A percentile compares a stretch with the other conserved stretches of the same genome.
These are phyloP conservation scores for Apis laboriosa DNA, from an alignment of 1,140 invertebrate genomes.

Conservation along the genomic window DNA sequence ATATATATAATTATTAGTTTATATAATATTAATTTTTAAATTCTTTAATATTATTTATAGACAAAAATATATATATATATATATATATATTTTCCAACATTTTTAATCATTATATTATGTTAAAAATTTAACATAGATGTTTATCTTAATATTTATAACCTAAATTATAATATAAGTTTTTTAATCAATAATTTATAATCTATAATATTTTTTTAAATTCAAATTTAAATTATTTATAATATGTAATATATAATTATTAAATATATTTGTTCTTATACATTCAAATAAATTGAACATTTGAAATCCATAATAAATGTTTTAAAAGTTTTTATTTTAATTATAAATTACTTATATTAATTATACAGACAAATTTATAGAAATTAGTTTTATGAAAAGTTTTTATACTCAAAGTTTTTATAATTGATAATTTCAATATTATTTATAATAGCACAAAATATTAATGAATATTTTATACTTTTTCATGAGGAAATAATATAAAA, in stretches of 20 bases:
- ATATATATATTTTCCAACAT: no score
- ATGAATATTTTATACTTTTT: background rate
- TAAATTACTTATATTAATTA: background rate
- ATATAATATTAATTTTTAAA: no score
- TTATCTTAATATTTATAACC: no score
- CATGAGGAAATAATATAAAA: background rate
- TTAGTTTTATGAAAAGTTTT: background rate
- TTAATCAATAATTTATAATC: background rate
- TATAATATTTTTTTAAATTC: background rate
- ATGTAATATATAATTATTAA: background rate
- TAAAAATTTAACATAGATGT: no score
- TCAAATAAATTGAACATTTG: background rate
- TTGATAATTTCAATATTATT: background rate
- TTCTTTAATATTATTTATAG: no score
- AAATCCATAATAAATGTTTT: background rate
- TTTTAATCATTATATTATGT: no score
- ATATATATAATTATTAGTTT: no score
- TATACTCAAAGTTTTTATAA: background rate
- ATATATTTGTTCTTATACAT: no score
- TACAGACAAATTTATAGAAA: background rate
- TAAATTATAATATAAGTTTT: no score
- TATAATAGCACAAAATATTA: background rate
- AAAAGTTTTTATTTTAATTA: background rate
- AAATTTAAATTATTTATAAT: background rate
- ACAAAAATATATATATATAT: no score